Evolutionary conservation across 2,113 vertebrate species (phyloP).

Genomic region (Pollachius pollachius): DNA sequence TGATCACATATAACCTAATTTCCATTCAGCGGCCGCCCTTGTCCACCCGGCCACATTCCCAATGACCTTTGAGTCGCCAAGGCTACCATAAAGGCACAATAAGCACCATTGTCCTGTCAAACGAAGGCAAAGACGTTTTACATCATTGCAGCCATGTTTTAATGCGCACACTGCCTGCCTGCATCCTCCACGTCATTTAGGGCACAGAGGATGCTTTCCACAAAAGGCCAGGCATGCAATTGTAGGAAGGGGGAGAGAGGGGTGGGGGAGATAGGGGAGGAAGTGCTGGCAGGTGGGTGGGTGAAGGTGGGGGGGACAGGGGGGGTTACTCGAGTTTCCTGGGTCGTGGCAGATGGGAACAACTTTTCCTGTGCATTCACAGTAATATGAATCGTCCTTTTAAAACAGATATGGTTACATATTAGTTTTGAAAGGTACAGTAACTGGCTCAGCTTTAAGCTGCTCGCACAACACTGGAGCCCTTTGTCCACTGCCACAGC

Average conservation of each 20-base stretch:
- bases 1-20: slow-evolving; percentile 99
- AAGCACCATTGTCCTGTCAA: slow-evolving; percentile 94
- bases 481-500: slow-evolving; percentile 86
- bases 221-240: slow-evolving; percentile 94
- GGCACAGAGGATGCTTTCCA: slow-evolving; percentile 86
- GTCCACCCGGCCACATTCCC: slow-evolving; percentile 92
- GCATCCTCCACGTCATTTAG: slow-evolving; percentile 77
- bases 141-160: slow-evolving; percentile 95
- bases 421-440: slow-evolving; percentile 97
- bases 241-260: slow-evolving; percentile 32
- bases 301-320: slow-evolving; percentile 67
- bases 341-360: slow-evolving; percentile 87
- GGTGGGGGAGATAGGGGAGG: slow-evolving; percentile 22
- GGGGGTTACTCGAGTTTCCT: too few relatives aligned
- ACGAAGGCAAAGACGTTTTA: slow-evolving; percentile 91
- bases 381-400: slow-evolving; percentile 99
- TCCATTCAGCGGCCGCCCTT: slow-evolving; percentile 95
- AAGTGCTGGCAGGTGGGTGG: background rate
- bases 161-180: slow-evolving; percentile 35
- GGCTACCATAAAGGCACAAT: slow-evolving; percentile 93
- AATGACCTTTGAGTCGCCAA: slow-evolving; percentile 98
- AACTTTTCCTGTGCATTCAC: slow-evolving; percentile 87
- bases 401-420: slow-evolving; percentile 99
- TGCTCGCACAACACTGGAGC: slow-evolving; percentile 83
- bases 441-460: slow-evolving; percentile 82